A percentile compares a stretch with the other conserved stretches of the same genome.
These are phyloP conservation scores for Palythoa grandiflora DNA, from an alignment of 92 coral and sea anemone species.

Conservation along the genomic window DNA sequence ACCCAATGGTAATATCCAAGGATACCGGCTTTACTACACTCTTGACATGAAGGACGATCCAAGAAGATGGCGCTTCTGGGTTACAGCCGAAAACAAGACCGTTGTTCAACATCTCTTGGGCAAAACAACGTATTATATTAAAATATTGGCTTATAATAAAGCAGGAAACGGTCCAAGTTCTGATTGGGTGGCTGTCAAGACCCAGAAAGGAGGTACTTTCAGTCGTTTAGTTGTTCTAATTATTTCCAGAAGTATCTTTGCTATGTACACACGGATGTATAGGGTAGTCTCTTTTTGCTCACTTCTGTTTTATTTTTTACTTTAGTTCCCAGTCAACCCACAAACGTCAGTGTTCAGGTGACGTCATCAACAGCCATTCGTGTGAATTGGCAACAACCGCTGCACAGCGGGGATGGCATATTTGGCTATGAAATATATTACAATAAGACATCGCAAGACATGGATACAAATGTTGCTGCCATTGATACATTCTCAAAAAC, in stretches of 20 bases:
- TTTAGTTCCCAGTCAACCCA: conserved; percentile 93
- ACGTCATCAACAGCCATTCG: conserved; percentile 75
- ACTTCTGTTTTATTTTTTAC: not conserved
- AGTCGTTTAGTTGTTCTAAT: not conserved
- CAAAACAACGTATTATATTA: conserved; percentile 75
- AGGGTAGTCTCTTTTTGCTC: not conserved
- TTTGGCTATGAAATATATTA: conserved; percentile 89
- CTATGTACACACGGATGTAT: too few relatives aligned
- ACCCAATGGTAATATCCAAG: conserved; percentile 80
- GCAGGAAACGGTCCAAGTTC: conserved; percentile 86
- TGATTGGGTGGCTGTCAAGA: conserved; percentile 77
- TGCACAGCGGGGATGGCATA: conserved; percentile 81
- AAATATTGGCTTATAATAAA: conserved; percentile 69
- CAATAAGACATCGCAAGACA: conserved; percentile 75
- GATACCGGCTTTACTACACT: conserved; percentile 79
- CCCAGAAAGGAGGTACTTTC: conserved; percentile 85
- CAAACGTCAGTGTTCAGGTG: conserved; percentile 65
- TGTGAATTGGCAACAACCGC: conserved; percentile 86
- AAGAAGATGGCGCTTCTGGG: conserved; percentile 65
- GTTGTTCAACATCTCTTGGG: conserved; percentile 56
- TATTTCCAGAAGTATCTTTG: too few relatives aligned
- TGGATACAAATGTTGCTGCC: conserved; percentile 62
- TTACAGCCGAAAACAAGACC: conserved; percentile 69
- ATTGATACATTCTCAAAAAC: conserved; percentile 52
- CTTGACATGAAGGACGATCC: conserved; percentile 62